A percentile compares a stretch with the other conserved stretches of the same genome.
Evolutionary conservation across 2,888 invertebrate species (phyloP).

Genomic region (Linnaemya tessellans): DNA sequence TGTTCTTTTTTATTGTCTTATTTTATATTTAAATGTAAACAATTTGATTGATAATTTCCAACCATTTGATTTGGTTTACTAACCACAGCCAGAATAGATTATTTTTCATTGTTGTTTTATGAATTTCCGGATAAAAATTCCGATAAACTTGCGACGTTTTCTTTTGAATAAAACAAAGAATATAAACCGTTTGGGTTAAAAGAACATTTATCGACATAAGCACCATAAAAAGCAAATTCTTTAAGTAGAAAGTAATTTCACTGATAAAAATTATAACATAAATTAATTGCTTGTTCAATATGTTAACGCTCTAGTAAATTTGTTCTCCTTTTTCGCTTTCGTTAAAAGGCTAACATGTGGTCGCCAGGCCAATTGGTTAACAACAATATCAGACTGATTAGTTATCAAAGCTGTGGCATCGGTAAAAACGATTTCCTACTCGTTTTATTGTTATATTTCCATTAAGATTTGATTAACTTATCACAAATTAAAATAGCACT

Average conservation of each 20-base stretch:
- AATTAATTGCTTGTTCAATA: constrained; percentile 4
- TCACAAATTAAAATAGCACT: constrained; percentile 3
- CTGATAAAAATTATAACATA: background rate
- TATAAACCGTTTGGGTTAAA: too few species aligned
- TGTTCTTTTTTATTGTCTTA: background rate
- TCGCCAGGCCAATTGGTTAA: background rate
- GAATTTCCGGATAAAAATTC: background rate
- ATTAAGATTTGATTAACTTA: constrained; percentile 53
- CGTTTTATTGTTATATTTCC: constrained; percentile 12
- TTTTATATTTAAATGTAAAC: background rate
- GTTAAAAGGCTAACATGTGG: background rate
- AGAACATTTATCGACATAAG: background rate
- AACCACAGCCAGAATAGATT: background rate
- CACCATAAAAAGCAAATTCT: background rate
- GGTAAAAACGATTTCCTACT: constrained; percentile 7
- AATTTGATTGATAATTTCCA: background rate
- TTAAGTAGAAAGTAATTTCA: background rate
- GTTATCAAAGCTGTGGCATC: constrained; percentile 62
- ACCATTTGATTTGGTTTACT: background rate
- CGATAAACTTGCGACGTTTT: background rate
- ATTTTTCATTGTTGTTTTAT: background rate
- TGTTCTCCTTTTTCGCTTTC: background rate
- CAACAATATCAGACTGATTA: constrained; percentile 14
- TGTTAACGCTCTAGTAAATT: background rate
- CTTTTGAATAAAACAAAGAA: too few species aligned